phyloP scores from a whole-genome alignment of 1,140 invertebrate species.

The Carposina sasakii region DNA sequence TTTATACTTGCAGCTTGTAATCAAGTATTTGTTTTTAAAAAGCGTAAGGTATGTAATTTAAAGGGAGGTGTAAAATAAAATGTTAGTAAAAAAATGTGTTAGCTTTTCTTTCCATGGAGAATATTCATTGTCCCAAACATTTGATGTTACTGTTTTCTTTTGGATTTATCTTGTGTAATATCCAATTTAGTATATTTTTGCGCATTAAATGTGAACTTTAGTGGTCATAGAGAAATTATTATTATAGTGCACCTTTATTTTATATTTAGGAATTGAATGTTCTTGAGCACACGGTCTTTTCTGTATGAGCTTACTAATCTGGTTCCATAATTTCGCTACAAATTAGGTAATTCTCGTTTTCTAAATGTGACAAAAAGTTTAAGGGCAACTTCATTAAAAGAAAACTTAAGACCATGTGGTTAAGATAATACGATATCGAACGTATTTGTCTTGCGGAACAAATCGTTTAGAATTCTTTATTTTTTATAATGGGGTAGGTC shows the following conservation, averaged over 20 bases:
- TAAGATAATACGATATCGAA: too few species aligned
- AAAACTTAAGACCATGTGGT: constrained; percentile 31
- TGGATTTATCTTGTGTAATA: constrained; percentile 23
- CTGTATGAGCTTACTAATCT: too few species aligned
- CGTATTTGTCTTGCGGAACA: too few species aligned
- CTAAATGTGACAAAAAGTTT: too few species aligned
- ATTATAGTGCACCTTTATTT: constrained; percentile 42
- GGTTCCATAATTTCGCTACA: too few species aligned
- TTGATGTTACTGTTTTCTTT: too few species aligned
- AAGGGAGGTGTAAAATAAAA: constrained; percentile 63
- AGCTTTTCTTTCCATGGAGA: too few species aligned
- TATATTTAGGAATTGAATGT: constrained; percentile 36
- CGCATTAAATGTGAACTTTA: constrained; percentile 43
- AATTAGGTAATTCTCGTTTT: too few species aligned
- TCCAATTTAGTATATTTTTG: constrained; percentile 21
- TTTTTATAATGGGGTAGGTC: constrained; percentile 41
- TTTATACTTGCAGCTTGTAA: constrained; percentile 68
- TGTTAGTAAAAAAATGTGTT: constrained; percentile 61
- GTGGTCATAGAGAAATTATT: constrained; percentile 34
- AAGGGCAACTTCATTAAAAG: too few species aligned
- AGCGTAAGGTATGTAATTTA: constrained; percentile 58
- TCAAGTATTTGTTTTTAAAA: constrained; percentile 56
- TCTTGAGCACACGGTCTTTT: too few species aligned
- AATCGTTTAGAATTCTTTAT: too few species aligned
- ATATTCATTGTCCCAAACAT: too few species aligned